A percentile compares a stretch with the other conserved stretches of the same genome.
Evolutionary conservation across 2,113 vertebrate genomes (phyloP).

Genomic region (Hoplias malabaricus): DNA sequence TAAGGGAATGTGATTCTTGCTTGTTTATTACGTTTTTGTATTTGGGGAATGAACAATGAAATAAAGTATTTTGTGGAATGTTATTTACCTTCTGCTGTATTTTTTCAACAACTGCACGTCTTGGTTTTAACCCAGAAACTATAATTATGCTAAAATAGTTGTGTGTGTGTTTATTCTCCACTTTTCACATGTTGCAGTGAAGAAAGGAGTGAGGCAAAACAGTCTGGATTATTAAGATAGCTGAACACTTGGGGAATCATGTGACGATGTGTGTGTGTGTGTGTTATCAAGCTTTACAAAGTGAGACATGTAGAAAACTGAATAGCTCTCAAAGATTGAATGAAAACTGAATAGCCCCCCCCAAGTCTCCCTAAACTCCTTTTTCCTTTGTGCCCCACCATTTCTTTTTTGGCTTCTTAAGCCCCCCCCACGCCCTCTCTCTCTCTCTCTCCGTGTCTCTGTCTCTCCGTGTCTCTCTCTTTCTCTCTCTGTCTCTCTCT

Average conservation of each 20-base stretch:
- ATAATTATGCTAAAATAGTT: constrained; percentile 2
- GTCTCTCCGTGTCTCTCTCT: constrained; percentile 4
- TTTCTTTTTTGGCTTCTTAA: constrained; percentile 24
- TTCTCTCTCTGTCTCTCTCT: not conserved
- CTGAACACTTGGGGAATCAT: constrained; percentile 7
- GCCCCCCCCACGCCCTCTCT: not conserved
- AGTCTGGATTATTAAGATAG: constrained; percentile 7
- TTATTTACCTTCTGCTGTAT: constrained; percentile 16
- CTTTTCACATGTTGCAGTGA: constrained; percentile 13
- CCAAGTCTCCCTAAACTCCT: constrained; percentile 1
- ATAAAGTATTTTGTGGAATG: constrained; percentile 66
- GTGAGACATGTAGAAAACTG: not conserved
- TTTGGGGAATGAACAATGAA: constrained; percentile 61
- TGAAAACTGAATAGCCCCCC: constrained; percentile 23
- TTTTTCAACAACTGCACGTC: not conserved
- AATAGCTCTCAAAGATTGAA: too few species aligned
- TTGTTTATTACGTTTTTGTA: constrained; percentile 63
- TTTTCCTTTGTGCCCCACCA: constrained; percentile 29
- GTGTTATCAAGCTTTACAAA: not conserved
- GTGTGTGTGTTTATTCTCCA: constrained; percentile 2
- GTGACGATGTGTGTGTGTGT: not conserved
- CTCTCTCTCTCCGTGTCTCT: constrained; percentile 2
- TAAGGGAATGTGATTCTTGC: constrained; percentile 66
- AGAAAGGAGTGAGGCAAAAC: not conserved
- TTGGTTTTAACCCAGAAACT: not conserved